Conservation (phyloP, 2,888 invertebrate species). For the Sarcophaga subvicina region DNA sequence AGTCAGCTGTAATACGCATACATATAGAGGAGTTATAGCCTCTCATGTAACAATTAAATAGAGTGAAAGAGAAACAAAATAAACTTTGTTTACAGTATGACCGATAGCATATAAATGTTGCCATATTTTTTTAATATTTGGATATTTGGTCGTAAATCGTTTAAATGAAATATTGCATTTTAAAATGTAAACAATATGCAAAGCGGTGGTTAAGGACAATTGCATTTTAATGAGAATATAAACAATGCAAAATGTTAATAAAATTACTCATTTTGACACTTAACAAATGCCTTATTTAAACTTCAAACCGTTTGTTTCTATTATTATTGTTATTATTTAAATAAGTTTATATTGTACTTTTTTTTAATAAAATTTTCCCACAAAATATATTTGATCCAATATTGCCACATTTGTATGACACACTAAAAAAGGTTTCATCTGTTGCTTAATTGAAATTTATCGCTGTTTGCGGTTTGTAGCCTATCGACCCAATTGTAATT, state of each 20-base stretch:
- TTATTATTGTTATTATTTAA: neutral
- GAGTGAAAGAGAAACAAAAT: neutral
- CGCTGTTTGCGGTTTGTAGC: constrained; percentile 18
- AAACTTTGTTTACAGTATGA: too few relatives aligned
- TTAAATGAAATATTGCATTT: too few relatives aligned
- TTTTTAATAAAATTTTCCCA: neutral
- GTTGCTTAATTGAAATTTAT: constrained; percentile 27
- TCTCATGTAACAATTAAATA: neutral
- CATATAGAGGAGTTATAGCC: neutral
- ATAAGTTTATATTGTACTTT: neutral
- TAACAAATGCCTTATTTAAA: too few relatives aligned
- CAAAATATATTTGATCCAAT: neutral
- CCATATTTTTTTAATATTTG: too few relatives aligned
- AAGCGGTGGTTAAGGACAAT: too few relatives aligned
- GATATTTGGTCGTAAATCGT: too few relatives aligned
- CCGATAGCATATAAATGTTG: too few relatives aligned
- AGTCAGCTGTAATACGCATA: neutral
- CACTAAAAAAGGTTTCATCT: constrained; percentile 6
- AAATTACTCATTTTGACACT: too few relatives aligned
- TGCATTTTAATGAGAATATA: too few relatives aligned
- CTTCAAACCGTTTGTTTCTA: neutral
- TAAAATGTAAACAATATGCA: too few relatives aligned
- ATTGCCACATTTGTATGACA: constrained; percentile 15
- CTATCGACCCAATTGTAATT: constrained; percentile 20
- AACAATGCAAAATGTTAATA: too few relatives aligned